Evolutionary conservation across 2,113 vertebrate genomes (phyloP).

Genomic region (Myrmophylax atrothorax): DNA sequence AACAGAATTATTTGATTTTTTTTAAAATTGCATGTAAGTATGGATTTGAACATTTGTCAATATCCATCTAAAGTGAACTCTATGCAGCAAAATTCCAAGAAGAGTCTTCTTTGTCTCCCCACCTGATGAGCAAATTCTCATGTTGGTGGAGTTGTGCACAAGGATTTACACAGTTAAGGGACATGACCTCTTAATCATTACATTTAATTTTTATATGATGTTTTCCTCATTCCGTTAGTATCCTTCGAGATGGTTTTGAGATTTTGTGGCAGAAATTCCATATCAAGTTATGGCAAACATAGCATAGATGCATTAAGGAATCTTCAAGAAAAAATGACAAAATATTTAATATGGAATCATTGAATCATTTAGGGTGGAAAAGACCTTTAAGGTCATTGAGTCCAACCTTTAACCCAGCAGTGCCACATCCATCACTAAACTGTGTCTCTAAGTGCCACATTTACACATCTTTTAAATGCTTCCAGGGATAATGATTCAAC

Average conservation of each 20-base stretch:
- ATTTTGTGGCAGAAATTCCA: accelerated
- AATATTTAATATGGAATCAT: neutral
- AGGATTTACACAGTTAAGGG: neutral
- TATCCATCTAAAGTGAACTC: neutral
- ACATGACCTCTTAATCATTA: neutral
- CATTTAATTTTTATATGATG: neutral
- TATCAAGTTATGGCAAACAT: neutral
- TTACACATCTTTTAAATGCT: neutral
- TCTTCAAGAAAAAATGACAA: neutral
- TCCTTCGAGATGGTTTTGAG: neutral
- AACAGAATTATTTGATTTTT: neutral
- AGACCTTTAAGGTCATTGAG: neutral
- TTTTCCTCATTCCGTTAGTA: neutral
- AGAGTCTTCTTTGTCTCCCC: neutral
- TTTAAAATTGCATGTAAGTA: neutral
- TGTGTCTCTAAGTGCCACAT: neutral
- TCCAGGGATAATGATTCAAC: neutral
- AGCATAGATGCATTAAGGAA: neutral
- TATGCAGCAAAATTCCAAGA: neutral
- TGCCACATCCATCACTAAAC: neutral
- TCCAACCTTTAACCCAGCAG: neutral
- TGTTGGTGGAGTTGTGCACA: neutral
- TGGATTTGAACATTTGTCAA: neutral
- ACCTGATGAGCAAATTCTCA: neutral
- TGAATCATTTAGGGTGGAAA: neutral